Conservation (phyloP, 2,797 vertebrate species). For the Amblyraja radiata region DNA sequence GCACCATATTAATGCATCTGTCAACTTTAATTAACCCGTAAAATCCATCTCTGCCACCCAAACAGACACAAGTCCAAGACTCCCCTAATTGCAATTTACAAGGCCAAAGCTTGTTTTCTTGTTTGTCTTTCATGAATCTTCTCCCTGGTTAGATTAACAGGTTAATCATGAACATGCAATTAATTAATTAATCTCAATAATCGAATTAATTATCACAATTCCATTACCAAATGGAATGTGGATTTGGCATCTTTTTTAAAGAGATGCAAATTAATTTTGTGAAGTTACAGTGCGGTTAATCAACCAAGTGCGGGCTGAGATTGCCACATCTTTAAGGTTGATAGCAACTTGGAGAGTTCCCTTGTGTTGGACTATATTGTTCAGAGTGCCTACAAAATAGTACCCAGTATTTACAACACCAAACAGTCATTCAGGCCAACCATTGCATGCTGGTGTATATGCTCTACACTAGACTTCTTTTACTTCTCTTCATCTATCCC, state of each 20-base stretch:
- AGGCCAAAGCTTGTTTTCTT: not conserved
- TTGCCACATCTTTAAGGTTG: not conserved
- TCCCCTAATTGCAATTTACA: constrained; percentile 20
- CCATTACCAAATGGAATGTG: not conserved
- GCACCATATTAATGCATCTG: not conserved
- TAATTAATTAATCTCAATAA: not conserved
- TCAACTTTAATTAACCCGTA: constrained; percentile 11
- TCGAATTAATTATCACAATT: not conserved
- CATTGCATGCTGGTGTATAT: not conserved
- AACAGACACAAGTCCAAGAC: not conserved
- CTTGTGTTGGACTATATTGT: not conserved
- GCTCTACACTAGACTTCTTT: not conserved
- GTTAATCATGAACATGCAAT: constrained; percentile 25
- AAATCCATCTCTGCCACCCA: constrained; percentile 2
- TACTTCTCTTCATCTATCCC: not conserved
- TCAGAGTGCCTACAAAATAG: not conserved
- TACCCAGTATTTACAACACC: not conserved
- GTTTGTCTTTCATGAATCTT: not conserved
- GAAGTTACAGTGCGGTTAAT: not conserved
- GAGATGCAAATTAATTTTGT: not conserved
- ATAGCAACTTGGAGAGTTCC: not conserved
- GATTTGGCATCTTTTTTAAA: not conserved
- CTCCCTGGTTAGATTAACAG: constrained; percentile 40
- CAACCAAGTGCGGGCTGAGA: not conserved
- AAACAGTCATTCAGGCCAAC: not conserved